Conservation (phyloP, 2,888 invertebrate genomes). For the Scaptomyza flava region DNA sequence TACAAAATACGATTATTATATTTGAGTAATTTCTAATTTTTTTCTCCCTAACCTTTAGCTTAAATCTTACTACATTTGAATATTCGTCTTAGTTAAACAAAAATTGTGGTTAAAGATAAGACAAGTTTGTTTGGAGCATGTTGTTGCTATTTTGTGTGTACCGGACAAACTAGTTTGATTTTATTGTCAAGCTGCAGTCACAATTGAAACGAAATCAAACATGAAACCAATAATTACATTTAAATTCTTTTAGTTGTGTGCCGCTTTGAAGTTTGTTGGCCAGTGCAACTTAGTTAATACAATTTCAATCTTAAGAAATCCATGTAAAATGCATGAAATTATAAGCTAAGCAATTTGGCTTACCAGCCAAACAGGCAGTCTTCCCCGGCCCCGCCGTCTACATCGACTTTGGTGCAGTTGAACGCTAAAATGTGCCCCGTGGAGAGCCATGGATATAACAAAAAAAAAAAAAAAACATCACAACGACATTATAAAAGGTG, state of each 20-base stretch:
- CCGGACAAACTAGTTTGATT: neutral
- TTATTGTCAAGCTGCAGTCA: neutral
- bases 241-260: neutral
- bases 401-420: constrained; percentile 24
- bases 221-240: neutral
- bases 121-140: too few relatives aligned
- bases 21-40: too few relatives aligned
- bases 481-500: constrained; percentile 59
- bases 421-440: constrained; percentile 55
- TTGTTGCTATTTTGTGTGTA: too few relatives aligned
- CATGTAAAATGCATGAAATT: constrained; percentile 67
- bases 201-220: neutral
- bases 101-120: too few relatives aligned
- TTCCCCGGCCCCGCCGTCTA: constrained; percentile 1
- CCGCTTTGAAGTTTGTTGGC: constrained; percentile 13
- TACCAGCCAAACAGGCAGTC: constrained; percentile 27
- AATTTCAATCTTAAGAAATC: constrained; percentile 45
- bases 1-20: too few relatives aligned
- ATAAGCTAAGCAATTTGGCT: constrained; percentile 62
- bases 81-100: too few relatives aligned
- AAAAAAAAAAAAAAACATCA: neutral
- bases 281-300: constrained; percentile 45
- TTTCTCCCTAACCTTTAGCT: too few relatives aligned
- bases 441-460: constrained; percentile 41
- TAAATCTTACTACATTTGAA: too few relatives aligned